Percentiles rank a stretch among this genome's conserved stretches.
phyloP scores from a whole-genome alignment of 2,113 vertebrate genomes.

The Ariopsis seemanni region DNA sequence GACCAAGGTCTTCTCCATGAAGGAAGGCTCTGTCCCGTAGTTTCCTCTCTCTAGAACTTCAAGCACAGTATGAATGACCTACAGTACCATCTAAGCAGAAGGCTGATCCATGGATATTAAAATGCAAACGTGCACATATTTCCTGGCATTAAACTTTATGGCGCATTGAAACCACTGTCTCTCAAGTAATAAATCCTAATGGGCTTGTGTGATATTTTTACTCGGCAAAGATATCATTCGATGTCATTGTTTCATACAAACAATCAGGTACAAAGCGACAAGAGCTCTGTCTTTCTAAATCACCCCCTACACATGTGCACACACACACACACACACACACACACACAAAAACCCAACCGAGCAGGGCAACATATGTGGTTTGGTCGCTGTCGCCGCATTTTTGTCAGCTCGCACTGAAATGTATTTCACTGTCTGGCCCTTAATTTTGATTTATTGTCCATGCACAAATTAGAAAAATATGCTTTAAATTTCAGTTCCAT shows the following conservation, averaged over 20 bases:
- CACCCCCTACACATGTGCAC: conserved; percentile 29
- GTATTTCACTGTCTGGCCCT: conserved; percentile 98
- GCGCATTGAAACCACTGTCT: conserved; percentile 77
- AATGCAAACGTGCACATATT: conserved; percentile 79
- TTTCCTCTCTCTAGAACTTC: conserved; percentile 31
- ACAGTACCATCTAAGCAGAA: conserved; percentile 66
- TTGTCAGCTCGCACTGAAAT: conserved; percentile 94
- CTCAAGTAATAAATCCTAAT: conserved; percentile 78
- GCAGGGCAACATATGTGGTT: conserved; percentile 33
- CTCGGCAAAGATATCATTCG: conserved; percentile 69
- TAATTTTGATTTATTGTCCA: conserved; percentile 99
- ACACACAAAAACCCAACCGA: conserved; percentile 17
- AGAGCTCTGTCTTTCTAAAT: conserved; percentile 29
- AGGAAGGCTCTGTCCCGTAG: background rate
- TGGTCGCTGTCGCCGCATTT: conserved; percentile 75
- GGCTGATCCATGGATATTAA: conserved; percentile 76
- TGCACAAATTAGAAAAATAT: conserved; percentile 99
- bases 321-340: conserved; percentile 34
- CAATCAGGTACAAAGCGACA: conserved; percentile 40
- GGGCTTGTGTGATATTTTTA: conserved; percentile 72
- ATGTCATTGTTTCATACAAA: conserved; percentile 69
- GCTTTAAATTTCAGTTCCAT: conserved; percentile 98
- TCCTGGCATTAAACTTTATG: conserved; percentile 80
- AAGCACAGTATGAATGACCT: conserved; percentile 67
- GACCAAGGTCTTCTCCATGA: background rate